Conservation (phyloP, 2,888 invertebrate genomes). For the Pseudococcus longispinus region DNA sequence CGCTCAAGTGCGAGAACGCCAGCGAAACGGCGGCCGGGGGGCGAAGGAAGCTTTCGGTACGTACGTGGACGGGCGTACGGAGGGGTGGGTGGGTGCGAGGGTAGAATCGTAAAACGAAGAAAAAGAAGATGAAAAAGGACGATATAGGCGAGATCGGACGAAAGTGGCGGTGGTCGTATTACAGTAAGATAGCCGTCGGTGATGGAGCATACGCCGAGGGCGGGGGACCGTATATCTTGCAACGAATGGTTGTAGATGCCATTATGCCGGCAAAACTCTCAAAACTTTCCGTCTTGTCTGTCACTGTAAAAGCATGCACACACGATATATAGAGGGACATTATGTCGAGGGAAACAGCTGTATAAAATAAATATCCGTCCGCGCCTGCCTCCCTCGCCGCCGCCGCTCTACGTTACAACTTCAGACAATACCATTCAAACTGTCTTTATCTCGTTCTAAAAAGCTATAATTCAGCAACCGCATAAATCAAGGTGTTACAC, state of each 20-base stretch:
- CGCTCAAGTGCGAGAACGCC: slow-evolving; percentile 25
- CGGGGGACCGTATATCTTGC: slow-evolving; percentile 57
- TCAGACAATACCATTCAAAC: slow-evolving; percentile 57
- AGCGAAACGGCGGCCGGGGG: slow-evolving; percentile 48
- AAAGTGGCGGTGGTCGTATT: slow-evolving; percentile 54
- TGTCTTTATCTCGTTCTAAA: slow-evolving; percentile 57
- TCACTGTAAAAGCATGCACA: slow-evolving; percentile 61
- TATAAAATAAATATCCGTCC: slow-evolving; percentile 68
- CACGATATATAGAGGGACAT: slow-evolving; percentile 72
- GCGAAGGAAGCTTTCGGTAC: not conserved
- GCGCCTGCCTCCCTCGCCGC: slow-evolving; percentile 57
- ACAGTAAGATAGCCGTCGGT: slow-evolving; percentile 57
- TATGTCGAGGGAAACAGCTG: slow-evolving; percentile 71
- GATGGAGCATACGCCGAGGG: slow-evolving; percentile 38
- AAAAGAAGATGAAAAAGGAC: slow-evolving; percentile 49
- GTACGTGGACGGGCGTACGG: slow-evolving; percentile 59
- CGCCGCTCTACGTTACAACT: slow-evolving; percentile 54
- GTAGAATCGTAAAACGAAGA: slow-evolving; percentile 59
- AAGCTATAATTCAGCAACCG: slow-evolving; percentile 57
- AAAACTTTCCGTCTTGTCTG: slow-evolving; percentile 59
- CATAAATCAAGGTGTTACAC: slow-evolving; percentile 57
- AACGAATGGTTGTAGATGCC: slow-evolving; percentile 57
- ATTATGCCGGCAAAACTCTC: slow-evolving; percentile 57
- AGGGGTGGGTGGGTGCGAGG: slow-evolving; percentile 59
- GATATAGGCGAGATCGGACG: slow-evolving; percentile 38